Evolutionary conservation across 2,113 vertebrate genomes (phyloP), one percentile per base, ranked within the genome.

Genomic region (Melanerpes formicivorus): DNA sequence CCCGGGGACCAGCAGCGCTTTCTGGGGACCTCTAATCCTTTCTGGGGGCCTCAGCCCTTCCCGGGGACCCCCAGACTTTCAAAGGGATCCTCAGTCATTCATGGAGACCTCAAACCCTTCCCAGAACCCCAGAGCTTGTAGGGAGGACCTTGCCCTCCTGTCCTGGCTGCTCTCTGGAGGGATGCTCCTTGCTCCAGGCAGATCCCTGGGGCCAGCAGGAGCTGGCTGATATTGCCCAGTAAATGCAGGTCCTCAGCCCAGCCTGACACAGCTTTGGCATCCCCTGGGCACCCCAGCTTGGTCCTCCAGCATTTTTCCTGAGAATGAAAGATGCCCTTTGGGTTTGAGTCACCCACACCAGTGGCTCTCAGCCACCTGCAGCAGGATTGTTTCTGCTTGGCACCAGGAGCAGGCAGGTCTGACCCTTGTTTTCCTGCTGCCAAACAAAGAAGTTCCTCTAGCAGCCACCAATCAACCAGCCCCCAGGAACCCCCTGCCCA

Each of bases 181-280:
- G 76, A 52, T n/a, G 25, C 32, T 80, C 50, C 77, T 29, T 1
- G 7, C 15, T 71, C 30, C 5, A 3, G 32, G 42, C 29, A 27
- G 18, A 10, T 70, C 40, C 50, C 65, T 7, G 27, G 37, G 16
- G 44, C 29, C 58, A 66, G 40, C 32, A 58, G 27, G 27, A 54
- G 27, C 62, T 11, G 2, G 21, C 30, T 6, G 1, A 66, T 56
- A 14, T 29, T 3, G 3, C 5, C 52, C 46, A 6, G 46, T 30
- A n/a, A 5, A 34, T n/a, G 80, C 30, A 27, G 60, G 52, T 66
- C 54, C 80, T 40, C 18, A 2, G 26, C n/a, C 17, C 1, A 2
- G 8, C 22, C 3, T 1, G 1, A 3, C 48, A 10, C 1, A 2
- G 7, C 40, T 40, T 32, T 40, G 27, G 32, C 71, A 50, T 40